Percentiles rank a stretch among this genome's conserved stretches.
Conservation (phyloP, 2,888 invertebrate genomes). For the Acanthoscelides obtectus region DNA sequence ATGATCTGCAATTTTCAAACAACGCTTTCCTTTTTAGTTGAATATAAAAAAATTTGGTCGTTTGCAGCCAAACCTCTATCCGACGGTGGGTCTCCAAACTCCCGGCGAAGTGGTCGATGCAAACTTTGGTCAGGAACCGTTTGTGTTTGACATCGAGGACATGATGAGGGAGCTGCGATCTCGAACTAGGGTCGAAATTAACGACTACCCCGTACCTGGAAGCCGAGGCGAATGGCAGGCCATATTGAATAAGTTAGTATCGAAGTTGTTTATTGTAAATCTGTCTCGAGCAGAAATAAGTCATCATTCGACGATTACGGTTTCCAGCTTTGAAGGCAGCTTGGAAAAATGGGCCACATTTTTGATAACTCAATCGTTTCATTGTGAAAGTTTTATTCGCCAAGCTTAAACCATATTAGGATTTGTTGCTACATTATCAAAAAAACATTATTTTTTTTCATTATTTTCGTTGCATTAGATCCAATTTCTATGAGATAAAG, state of each 20-base stretch:
- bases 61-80: slow-evolving; percentile 87
- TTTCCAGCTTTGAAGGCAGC: too few species aligned
- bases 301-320: too few species aligned
- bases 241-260: slow-evolving; percentile 78
- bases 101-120: slow-evolving; percentile 98
- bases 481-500: too few species aligned
- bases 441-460: too few species aligned
- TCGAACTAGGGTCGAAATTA: slow-evolving; percentile 77
- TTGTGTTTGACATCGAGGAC: slow-evolving; percentile 96
- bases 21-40: background rate
- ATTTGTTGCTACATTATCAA: too few species aligned
- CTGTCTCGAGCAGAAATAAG: too few species aligned
- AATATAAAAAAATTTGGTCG: background rate
- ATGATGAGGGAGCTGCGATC: slow-evolving; percentile 90
- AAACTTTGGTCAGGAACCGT: slow-evolving; percentile 97
- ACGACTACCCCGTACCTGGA: slow-evolving; percentile 81
- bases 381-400: too few species aligned
- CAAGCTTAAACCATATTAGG: too few species aligned
- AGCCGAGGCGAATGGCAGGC: slow-evolving; percentile 90
- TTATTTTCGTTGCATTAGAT: too few species aligned
- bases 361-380: too few species aligned
- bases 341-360: too few species aligned
- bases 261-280: background rate
- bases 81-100: slow-evolving; percentile 97
- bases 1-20: too few species aligned